A percentile compares a stretch with the other conserved stretches of the same genome.
Evolutionary conservation across 2,113 vertebrate genomes (phyloP).

Genomic region (Crotalus horridus): DNA sequence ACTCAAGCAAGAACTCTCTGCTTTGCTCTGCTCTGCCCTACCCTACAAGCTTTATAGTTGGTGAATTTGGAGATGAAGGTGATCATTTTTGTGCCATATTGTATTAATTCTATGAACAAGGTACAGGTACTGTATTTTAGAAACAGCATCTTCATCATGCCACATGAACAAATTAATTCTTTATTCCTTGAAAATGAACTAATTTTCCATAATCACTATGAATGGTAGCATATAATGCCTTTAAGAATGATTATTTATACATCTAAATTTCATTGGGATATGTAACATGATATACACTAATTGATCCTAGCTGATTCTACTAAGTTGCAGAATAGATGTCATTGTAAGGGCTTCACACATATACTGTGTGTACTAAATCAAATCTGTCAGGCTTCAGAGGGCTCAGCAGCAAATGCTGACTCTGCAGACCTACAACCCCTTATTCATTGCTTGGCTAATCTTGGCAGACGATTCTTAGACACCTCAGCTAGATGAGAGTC

Average conservation of each 20-base stretch:
- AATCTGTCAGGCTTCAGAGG: not conserved
- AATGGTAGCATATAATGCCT: not conserved
- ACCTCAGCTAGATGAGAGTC: not conserved
- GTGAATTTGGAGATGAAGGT: not conserved
- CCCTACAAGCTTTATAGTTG: not conserved
- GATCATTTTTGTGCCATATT: not conserved
- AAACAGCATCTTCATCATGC: not conserved
- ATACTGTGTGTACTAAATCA: not conserved
- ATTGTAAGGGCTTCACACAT: not conserved
- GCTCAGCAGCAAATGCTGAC: not conserved
- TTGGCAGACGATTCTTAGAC: not conserved
- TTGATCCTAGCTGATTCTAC: not conserved
- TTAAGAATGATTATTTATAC: no score
- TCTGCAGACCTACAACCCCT: not conserved
- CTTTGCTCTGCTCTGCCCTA: not conserved
- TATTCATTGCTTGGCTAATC: not conserved
- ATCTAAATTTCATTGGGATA: not conserved
- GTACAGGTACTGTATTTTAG: not conserved
- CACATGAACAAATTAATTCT: not conserved
- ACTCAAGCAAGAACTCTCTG: not conserved
- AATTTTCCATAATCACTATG: not conserved
- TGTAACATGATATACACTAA: no score
- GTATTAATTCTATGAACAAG: not conserved
- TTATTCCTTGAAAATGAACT: not conserved
- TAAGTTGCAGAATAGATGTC: not conserved